A percentile compares a stretch with the other conserved stretches of the same genome.
These are phyloP conservation scores for Decapterus maruadsi DNA, from an alignment of 2,797 vertebrate genomes.

Conservation along the genomic window DNA sequence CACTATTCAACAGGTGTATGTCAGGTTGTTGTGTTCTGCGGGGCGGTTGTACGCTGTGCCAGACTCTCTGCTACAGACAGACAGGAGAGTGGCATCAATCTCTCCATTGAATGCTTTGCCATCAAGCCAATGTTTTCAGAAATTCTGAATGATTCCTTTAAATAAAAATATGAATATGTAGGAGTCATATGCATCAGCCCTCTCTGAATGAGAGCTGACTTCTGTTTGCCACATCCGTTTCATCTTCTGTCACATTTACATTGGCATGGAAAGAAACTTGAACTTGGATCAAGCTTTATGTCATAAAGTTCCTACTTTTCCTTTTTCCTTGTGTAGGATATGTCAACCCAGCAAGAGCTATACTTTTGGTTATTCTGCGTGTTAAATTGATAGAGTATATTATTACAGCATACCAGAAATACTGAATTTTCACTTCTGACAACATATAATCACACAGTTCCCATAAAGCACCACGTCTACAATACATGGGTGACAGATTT, in stretches of 20 bases:
- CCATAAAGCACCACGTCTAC: conserved; percentile 43
- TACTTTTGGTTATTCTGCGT: conserved; percentile 24
- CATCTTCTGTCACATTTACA: neutral
- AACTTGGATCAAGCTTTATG: neutral
- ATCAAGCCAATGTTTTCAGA: neutral
- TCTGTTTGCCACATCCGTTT: neutral
- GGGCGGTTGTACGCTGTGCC: neutral
- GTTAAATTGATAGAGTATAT: conserved; percentile 27
- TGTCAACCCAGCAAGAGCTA: neutral
- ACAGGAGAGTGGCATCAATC: neutral
- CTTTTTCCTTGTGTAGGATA: neutral
- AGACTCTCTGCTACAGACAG: neutral
- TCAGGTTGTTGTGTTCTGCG: too few species aligned
- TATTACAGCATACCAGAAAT: conserved; percentile 14
- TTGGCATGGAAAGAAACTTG: conserved; percentile 12
- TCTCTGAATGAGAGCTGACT: neutral
- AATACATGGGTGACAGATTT: conserved; percentile 32
- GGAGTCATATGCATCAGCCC: neutral
- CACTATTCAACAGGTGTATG: neutral
- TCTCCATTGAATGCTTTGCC: neutral
- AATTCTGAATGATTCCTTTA: neutral
- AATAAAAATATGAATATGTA: neutral
- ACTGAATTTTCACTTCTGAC: conserved; percentile 22
- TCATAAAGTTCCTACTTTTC: conserved; percentile 18
- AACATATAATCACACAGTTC: conserved; percentile 27